A percentile compares a stretch with the other conserved stretches of the same genome.
phyloP scores from a whole-genome alignment of 2,113 vertebrate species.

The Ramphastos sulfuratus region DNA sequence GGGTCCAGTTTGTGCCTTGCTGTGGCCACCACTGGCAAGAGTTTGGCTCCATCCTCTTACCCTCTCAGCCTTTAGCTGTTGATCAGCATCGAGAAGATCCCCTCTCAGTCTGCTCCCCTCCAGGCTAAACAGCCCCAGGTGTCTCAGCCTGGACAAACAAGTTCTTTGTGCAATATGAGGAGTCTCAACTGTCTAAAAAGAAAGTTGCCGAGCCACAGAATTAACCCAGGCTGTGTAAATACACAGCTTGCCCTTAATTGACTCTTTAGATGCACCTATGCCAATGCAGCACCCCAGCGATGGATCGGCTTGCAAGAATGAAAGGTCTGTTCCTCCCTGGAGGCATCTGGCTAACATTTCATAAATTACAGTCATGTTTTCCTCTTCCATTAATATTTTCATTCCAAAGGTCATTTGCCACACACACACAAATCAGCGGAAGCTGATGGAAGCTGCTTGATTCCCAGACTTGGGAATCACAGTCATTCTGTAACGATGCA shows the following conservation, averaged over 20 bases:
- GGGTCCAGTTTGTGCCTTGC: too few species aligned
- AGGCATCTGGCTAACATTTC: slow-evolving; percentile 58
- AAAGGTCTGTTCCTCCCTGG: slow-evolving; percentile 43
- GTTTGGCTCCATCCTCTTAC: too few species aligned
- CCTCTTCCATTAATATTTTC: slow-evolving; percentile 67
- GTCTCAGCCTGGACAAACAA: background rate
- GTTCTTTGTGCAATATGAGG: background rate
- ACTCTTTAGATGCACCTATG: slow-evolving; percentile 61
- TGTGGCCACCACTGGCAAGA: too few species aligned
- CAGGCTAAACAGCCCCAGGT: too few species aligned
- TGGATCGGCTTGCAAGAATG: slow-evolving; percentile 1
- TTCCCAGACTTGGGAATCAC: background rate
- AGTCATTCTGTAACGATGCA: background rate
- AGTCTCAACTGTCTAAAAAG: background rate
- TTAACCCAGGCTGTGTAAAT: slow-evolving; percentile 40
- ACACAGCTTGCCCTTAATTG: slow-evolving; percentile 53
- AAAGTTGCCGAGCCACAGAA: background rate
- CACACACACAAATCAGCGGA: background rate
- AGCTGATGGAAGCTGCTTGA: background rate
- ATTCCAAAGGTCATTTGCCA: slow-evolving; percentile 70
- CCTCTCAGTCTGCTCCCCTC: too few species aligned
- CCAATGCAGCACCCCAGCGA: slow-evolving; percentile 5
- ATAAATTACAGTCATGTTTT: slow-evolving; percentile 70
- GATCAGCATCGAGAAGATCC: too few species aligned
- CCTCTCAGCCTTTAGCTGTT: too few species aligned